Percentiles rank a stretch among this genome's conserved stretches.
phyloP scores from a whole-genome alignment of 2,113 vertebrate genomes.

The Gallinago media region DNA sequence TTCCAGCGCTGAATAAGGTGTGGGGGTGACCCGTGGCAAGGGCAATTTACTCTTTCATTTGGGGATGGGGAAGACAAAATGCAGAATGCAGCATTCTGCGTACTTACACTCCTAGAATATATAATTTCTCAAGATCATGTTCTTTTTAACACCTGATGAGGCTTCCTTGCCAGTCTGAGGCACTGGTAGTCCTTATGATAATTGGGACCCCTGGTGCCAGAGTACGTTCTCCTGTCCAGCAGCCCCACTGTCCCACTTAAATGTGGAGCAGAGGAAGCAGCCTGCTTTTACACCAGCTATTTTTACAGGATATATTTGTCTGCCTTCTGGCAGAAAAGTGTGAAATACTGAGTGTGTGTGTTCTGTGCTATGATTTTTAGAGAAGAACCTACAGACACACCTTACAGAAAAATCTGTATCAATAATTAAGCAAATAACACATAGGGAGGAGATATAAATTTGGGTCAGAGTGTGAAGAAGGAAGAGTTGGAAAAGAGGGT shows the following conservation, averaged over 20 bases:
- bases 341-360: not conserved
- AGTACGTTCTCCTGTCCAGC: not conserved
- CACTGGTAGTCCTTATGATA: slow-evolving; percentile 30
- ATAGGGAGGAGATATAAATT: not conserved
- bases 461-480: not conserved
- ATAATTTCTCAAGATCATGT: slow-evolving; percentile 72
- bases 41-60: slow-evolving; percentile 51
- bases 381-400: not conserved
- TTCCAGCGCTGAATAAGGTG: not conserved
- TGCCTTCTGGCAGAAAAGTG: not conserved
- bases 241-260: not conserved
- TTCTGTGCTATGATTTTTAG: not conserved
- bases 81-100: slow-evolving; percentile 32
- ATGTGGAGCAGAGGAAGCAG: not conserved
- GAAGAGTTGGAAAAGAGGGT: not conserved
- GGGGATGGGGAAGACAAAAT: not conserved
- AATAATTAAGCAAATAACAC: not conserved
- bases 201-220: slow-evolving; percentile 6
- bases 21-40: slow-evolving; percentile 41
- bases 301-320: not conserved
- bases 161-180: slow-evolving; percentile 37
- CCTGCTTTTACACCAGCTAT: not conserved
- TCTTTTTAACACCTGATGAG: slow-evolving; percentile 64
- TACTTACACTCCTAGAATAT: slow-evolving; percentile 47
- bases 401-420: not conserved